Base-by-base conservation (phyloP, 1,140 invertebrate genomes). In the Hycleus phaleratus region DNA sequence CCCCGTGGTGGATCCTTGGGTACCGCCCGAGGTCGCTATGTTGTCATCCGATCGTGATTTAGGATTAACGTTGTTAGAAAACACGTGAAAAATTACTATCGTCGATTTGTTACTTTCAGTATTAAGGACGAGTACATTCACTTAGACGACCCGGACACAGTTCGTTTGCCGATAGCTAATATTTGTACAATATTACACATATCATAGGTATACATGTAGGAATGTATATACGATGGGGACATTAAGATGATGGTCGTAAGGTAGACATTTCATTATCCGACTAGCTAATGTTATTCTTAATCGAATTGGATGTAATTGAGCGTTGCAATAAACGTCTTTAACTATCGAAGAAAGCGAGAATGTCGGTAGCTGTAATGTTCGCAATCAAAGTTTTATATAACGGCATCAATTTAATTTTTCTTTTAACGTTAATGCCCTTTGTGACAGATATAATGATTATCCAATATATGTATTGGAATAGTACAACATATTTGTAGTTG, bases 291-390 rank as follows among this genome's bases (percentile, higher is more conserved):
- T 54, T 64, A 61, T 65, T 65, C 63, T 60, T 63, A 63, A 65
- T 61, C 56, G 48, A 61, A 64, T 56, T 51, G 55, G 49, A 54
- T 56, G 58, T 65, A 65, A 67, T 67, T 64, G 63, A 59, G 42
- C 60, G 56, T 43, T 59, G 63, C 62, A 67, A 67, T 67, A 60
- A 62, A 64, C 65, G 63, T 65, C 55, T 65, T 60, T 50, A 58
- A 62, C 57, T 62, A 50, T 46, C 61, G 61, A 59, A 63, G 58
- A 53, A 49, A 62, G 60, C 58, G 60, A 62, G 61, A 60, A 67
- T 64, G 65, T 67, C 63, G 65, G 65, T 64, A 67, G 65, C 65
- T 49, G 62, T 58, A 67, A 54, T 61, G 62, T 57, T 62, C 49
- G 60, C 65, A 62, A 65, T 67, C 65, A 65, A 66, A 66, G 56